phyloP scores from a whole-genome alignment of 1,140 invertebrate genomes.

The Andrena cerasifolii region DNA sequence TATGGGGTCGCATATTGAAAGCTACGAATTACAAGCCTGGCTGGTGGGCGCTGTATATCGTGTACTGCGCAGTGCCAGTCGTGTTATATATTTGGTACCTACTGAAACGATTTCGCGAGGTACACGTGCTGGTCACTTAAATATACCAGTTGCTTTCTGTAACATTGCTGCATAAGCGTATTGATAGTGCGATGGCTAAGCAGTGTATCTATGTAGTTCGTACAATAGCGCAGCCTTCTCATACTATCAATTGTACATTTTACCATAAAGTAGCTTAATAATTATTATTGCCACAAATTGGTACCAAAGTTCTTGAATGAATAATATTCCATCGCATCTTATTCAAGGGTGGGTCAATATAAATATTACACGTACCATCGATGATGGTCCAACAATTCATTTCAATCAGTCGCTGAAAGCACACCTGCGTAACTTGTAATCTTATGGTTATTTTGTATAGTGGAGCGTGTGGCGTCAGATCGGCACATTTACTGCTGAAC shows the following conservation, averaged over 20 bases:
- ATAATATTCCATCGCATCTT: too few species aligned
- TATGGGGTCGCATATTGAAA: slow-evolving; percentile 88
- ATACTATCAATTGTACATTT: too few species aligned
- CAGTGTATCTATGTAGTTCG: background rate
- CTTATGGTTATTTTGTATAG: slow-evolving; percentile 79
- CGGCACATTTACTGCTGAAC: slow-evolving; percentile 91
- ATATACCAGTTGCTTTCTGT: background rate
- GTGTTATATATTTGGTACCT: slow-evolving; percentile 88
- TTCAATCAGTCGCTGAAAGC: background rate
- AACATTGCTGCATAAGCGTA: background rate
- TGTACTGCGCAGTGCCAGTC: slow-evolving; percentile 89
- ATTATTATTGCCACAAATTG: background rate
- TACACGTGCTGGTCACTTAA: slow-evolving; percentile 71
- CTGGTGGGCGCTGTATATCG: slow-evolving; percentile 89
- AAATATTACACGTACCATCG: background rate
- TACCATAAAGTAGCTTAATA: slow-evolving; percentile 11
- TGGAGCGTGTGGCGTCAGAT: slow-evolving; percentile 91
- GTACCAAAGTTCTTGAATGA: too few species aligned
- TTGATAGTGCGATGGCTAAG: background rate
- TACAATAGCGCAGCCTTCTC: too few species aligned
- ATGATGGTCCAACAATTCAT: background rate
- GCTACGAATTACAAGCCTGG: slow-evolving; percentile 90
- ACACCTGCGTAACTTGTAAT: slow-evolving; percentile 36
- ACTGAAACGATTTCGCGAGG: slow-evolving; percentile 86
- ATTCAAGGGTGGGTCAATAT: background rate